Base-by-base conservation (phyloP, 35 echinoderm and acorn worm species). In the Chiridota heheva region DNA sequence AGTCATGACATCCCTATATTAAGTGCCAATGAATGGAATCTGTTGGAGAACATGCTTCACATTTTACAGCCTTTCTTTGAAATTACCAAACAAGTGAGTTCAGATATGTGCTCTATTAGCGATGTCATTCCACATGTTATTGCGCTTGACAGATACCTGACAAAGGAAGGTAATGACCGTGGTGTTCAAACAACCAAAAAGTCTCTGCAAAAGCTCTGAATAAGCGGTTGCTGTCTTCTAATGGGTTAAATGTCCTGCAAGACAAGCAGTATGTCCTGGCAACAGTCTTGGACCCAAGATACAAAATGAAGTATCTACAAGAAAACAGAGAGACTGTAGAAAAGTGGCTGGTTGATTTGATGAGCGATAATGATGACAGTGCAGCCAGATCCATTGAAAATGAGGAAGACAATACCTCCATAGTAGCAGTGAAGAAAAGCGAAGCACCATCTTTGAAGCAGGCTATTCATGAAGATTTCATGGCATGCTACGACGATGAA, bases 11-110 rank as follows among this genome's bases (percentile, higher is more conserved):
- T 73, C 34, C 70, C 40, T 22, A 48, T 51, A 32, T 29, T 73
- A 44, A 73, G 41, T 41, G 36, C 70, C 12, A 73, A 73, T 49
- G 43, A 73, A 48, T 73, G 70, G 70, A 7, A 73, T 6, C 40
- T 73, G 5, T n/a, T 39, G 29, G 65, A 69, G 35, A 69, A 69
- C n/a, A 15, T 69, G 65, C 51, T 73, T 25, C n/a, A n/a, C n/a
- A n/a, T n/a, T n/a, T n/a, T n/a, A n/a, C n/a, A n/a, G n/a, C n/a
- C 37, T n/a, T 73, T 73, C 26, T 73, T 13, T 73, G 40, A 73
- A 22, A 47, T 73, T 15, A 46, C 70, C 36, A 73, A 73, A 25
- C 40, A 73, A 8, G 44, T 73, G 16, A 73, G 70, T 48, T 44
- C 25, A 10, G 40, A 73, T 27, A 8, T 18, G 41, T 73, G 40